phyloP scores from a whole-genome alignment of 1,140 invertebrate genomes.

The Apocrypta bakeri region DNA sequence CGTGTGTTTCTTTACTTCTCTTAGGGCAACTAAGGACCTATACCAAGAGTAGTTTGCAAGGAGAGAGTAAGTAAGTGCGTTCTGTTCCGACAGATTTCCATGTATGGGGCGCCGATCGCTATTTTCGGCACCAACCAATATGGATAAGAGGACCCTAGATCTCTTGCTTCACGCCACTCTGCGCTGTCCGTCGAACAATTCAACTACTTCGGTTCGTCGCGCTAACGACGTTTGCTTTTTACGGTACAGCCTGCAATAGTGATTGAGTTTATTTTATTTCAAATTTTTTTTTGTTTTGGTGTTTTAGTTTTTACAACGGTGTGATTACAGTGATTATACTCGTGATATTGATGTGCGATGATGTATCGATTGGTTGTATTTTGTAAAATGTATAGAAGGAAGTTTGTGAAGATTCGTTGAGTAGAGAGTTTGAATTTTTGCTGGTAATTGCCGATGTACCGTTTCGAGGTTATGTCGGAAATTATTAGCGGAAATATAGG shows the following conservation, averaged over 20 bases:
- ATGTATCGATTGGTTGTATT: too few species aligned
- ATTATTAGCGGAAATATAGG: too few species aligned
- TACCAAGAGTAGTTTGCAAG: slow-evolving; percentile 52
- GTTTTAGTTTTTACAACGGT: too few species aligned
- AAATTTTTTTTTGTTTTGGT: background rate
- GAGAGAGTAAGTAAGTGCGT: slow-evolving; percentile 41
- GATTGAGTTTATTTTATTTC: background rate
- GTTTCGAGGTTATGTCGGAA: too few species aligned
- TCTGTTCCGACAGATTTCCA: slow-evolving; percentile 63
- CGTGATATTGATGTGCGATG: too few species aligned
- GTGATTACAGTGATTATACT: too few species aligned
- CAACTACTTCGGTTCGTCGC: slow-evolving; percentile 29
- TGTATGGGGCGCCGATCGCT: slow-evolving; percentile 69
- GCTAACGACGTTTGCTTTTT: background rate
- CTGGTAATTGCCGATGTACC: too few species aligned
- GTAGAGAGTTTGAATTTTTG: too few species aligned
- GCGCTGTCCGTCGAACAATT: slow-evolving; percentile 56
- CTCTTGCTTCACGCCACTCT: slow-evolving; percentile 65
- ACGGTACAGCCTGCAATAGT: slow-evolving; percentile 27
- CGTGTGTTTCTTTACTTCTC: slow-evolving; percentile 51
- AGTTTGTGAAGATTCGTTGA: too few species aligned
- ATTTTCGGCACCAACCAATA: slow-evolving; percentile 69
- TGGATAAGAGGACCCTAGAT: slow-evolving; percentile 70
- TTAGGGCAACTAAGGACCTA: slow-evolving; percentile 68
- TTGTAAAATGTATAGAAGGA: too few species aligned